phyloP scores from a whole-genome alignment of 1,140 invertebrate genomes.

The Cydia pomonella region DNA sequence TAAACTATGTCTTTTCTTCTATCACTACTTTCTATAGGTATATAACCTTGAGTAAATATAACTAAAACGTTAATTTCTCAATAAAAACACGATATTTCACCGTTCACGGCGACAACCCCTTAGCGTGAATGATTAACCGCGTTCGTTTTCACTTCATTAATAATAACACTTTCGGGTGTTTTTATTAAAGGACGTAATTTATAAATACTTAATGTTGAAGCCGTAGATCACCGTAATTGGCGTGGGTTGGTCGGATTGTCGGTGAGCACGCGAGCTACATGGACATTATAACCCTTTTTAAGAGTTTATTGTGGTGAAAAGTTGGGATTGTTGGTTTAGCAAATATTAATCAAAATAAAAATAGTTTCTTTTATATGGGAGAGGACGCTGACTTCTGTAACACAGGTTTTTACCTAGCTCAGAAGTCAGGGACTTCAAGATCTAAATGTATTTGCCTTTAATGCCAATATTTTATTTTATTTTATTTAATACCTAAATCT shows the following conservation, averaged over 20 bases:
- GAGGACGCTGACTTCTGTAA: no score
- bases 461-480: no score
- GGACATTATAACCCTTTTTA: conserved; percentile 17
- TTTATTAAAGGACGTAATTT: conserved; percentile 64
- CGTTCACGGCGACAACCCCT: conserved; percentile 25
- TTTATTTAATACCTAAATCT: no score
- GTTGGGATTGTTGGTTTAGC: not conserved
- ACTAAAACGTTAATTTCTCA: no score
- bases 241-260: conserved; percentile 57
- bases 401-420: no score
- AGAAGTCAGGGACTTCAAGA: no score
- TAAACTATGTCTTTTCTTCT: no score
- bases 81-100: not conserved
- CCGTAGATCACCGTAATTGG: conserved; percentile 71
- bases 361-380: no score
- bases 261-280: conserved; percentile 52
- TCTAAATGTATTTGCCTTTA: no score
- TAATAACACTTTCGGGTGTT: conserved; percentile 62
- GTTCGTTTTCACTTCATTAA: conserved; percentile 69
- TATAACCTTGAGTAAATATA: no score
- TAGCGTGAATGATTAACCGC: conserved; percentile 50
- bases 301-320: conserved; percentile 31
- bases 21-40: no score
- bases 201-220: conserved; percentile 62
- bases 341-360: not conserved